Evolutionary conservation across 2,113 vertebrate genomes (phyloP), one percentile per base, ranked within the genome.

Genomic region (Aldabrachelys gigantea): DNA sequence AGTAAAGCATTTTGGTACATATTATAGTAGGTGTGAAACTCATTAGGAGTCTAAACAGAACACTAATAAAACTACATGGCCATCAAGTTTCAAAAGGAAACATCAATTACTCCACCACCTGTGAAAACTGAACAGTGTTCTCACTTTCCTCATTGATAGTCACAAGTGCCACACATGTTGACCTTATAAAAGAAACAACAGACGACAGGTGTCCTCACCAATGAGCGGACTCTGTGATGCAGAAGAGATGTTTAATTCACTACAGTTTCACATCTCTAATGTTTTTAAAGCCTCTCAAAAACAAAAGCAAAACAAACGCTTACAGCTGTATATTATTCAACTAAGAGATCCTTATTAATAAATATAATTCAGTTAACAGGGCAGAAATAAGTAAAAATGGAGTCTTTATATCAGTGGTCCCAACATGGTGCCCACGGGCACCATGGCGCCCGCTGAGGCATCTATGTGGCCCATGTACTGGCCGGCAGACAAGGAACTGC

Each of bases 201-300:
- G 49, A 35, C 2, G 31, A 16, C 22, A 89, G 21, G 21, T 75
- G 56, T 62, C 31, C 52, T 84, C n/a, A 41, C 35, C n/a, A 85
- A 29, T 9, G 2, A 22, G 82, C 14, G 2, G 38, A n/a, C 10
- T 3, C 25, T 80, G 22, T 13, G 47, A 85, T 88, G n/a, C 2
- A 4, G 56, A 81, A 89, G 41, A 21, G 14, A 56, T 65, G 82
- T 82, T 13, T 57, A 92, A 80, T 57, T 27, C 49, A 92, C 2
- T 13, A 3, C 41, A 85, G 49, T 52, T 91, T 52, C 31, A 92
- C 57, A 80, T 87, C 41, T 91, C 65, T 85, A 84, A 53, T 69
- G 25, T 5, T 69, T 85, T 89, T 82, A 89, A 87, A 91, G 24
- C 41, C 81, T 91, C 86, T 92, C 80, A 94, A 93, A 90, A 35